phyloP scores from a whole-genome alignment of 2,888 invertebrate species.

The Salticus scenicus region DNA sequence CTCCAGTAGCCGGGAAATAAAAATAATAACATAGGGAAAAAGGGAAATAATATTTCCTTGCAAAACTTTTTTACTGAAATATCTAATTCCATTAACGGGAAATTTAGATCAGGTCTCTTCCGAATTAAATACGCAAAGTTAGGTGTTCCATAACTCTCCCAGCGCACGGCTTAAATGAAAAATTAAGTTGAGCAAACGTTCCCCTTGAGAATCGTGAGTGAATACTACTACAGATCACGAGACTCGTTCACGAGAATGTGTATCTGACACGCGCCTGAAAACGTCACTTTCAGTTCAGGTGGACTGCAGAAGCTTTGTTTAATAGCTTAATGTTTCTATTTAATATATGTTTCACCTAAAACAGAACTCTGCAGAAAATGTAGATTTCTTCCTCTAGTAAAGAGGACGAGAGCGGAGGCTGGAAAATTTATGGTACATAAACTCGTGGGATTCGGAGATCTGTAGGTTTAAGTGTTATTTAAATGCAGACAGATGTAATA shows the following conservation, averaged over 20 bases:
- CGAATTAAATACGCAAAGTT: background rate
- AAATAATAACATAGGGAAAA: too few relatives aligned
- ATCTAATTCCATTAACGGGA: background rate
- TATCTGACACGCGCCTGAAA: conserved; percentile 1
- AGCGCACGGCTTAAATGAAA: background rate
- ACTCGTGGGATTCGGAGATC: background rate
- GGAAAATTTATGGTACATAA: background rate
- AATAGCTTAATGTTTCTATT: background rate
- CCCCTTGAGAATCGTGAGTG: background rate
- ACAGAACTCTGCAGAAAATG: background rate
- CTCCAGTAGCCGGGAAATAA: too few relatives aligned
- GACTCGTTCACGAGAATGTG: background rate
- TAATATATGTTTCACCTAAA: background rate
- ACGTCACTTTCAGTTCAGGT: background rate
- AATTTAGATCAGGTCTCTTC: background rate
- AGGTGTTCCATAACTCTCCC: background rate
- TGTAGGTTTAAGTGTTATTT: background rate
- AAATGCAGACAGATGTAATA: background rate
- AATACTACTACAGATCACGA: conserved; percentile 6
- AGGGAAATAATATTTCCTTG: too few relatives aligned
- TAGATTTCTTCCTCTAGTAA: too few relatives aligned
- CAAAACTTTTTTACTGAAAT: background rate
- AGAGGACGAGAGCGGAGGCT: background rate
- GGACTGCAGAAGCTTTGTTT: background rate
- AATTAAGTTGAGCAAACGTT: background rate